These are phyloP conservation scores for Pachypeltis micranthus DNA, from an alignment of 1,140 invertebrate species.

Conservation along the genomic window DNA sequence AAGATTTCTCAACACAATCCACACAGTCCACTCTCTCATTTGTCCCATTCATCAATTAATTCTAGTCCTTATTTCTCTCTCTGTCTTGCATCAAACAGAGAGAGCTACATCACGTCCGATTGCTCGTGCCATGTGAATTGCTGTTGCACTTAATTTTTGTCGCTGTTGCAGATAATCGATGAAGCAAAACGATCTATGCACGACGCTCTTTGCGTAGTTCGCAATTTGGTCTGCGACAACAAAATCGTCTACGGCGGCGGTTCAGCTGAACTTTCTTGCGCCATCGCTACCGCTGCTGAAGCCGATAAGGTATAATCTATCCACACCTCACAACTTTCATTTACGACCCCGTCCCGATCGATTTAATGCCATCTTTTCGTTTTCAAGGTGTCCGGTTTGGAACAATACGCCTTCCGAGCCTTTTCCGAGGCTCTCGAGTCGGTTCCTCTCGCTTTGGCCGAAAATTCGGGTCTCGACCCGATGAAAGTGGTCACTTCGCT, in stretches of 20 bases:
- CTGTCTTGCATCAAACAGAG: no score
- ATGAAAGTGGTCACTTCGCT: constrained; percentile 87
- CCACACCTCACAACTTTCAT: neutral
- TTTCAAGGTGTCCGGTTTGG: constrained; percentile 67
- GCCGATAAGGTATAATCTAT: constrained; percentile 60
- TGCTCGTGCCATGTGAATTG: no score
- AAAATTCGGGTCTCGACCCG: constrained; percentile 88
- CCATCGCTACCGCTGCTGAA: constrained; percentile 74
- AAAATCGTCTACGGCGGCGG: constrained; percentile 96
- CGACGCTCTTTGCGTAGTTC: constrained; percentile 93
- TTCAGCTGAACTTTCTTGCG: constrained; percentile 89
- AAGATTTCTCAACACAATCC: no score
- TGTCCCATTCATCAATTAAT: no score
- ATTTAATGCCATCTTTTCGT: no score
- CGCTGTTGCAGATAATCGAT: constrained; percentile 63
- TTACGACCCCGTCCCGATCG: no score
- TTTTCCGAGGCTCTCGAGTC: constrained; percentile 93
- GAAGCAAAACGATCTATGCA: constrained; percentile 96
- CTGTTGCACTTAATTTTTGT: no score
- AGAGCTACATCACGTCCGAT: no score
- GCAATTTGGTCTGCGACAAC: constrained; percentile 87
- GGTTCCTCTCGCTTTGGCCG: constrained; percentile 89
- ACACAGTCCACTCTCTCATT: no score
- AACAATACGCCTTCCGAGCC: constrained; percentile 94
- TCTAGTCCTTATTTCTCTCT: no score